Percentiles rank a stretch among this genome's conserved stretches.
Evolutionary conservation across 2,888 invertebrate species (phyloP).

Genomic region (Plutella xylostella): DNA sequence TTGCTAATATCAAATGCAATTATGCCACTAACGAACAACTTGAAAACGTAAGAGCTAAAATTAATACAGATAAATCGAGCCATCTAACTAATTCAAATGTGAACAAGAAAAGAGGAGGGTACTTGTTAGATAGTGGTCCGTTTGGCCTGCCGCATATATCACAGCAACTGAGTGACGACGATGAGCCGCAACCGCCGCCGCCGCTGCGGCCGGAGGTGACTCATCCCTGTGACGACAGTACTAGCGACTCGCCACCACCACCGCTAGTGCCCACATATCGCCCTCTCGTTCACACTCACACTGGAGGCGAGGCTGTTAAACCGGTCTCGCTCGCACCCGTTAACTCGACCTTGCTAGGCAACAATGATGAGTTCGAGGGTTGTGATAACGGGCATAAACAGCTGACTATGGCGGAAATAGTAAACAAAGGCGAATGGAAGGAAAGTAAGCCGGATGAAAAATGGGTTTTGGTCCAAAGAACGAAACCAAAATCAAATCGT

Average conservation of each 20-base stretch:
- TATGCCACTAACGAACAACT: slow-evolving; percentile 5
- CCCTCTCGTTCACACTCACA: too few species aligned
- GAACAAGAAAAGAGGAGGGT: slow-evolving; percentile 5
- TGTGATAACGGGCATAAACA: not conserved
- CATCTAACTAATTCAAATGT: not conserved
- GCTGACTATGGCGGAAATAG: not conserved
- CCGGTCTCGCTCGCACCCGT: not conserved
- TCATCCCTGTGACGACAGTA: not conserved
- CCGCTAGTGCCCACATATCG: not conserved
- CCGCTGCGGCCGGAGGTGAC: not conserved
- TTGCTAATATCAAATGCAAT: slow-evolving; percentile 1
- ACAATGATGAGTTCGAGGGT: not conserved
- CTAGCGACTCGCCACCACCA: too few species aligned
- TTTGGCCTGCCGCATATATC: slow-evolving; percentile 1
- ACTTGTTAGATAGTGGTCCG: slow-evolving; percentile 5
- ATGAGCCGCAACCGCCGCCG: not conserved
- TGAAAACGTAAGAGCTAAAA: not conserved
- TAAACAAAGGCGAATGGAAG: slow-evolving; percentile 1
- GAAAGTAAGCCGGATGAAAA: not conserved
- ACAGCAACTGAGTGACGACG: not conserved
- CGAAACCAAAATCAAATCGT: not conserved
- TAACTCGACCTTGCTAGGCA: not conserved
- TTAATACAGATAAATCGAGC: not conserved
- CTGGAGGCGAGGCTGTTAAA: not conserved
- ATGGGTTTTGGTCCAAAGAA: slow-evolving; percentile 1